Base-by-base conservation (phyloP, 2,888 invertebrate genomes). In the Caenorhabditis angaria region DNA sequence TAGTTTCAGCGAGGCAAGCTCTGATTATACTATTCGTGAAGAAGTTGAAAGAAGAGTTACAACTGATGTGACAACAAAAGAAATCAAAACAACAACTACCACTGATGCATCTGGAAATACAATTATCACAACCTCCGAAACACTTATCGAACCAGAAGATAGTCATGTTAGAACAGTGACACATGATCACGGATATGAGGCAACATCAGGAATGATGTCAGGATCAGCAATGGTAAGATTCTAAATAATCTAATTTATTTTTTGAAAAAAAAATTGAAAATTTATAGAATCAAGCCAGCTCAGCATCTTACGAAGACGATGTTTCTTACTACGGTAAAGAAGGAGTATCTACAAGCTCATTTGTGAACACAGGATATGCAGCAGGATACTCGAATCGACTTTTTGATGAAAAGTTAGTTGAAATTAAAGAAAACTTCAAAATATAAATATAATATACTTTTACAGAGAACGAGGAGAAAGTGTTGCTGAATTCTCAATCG, bases 401-500 rank as follows among this genome's bases (percentile, higher is more conserved):
- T 41, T 41, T 41, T 41, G 41, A 41, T 41, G 41, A 41, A 18
- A 41, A 41, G 41, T 41, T 3, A 41, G 41, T 41, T 14, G 57
- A 14, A 35, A n/a, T 35, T 4, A 28, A 29, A 14, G 55, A 24
- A 10, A 25, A 20, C 25, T 8, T 64, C 20, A 58, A 41, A 25
- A 70, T n/a, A n/a, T n/a, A n/a, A n/a, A n/a, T n/a, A n/a, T n/a
- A n/a, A n/a, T n/a, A n/a, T n/a, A n/a, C n/a, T 22, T 50, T 69
- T 69, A 0, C 63, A 67, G 72, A 48, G 87, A 88, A 57, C 76
- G 85, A 10, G 87, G 83, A 25, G 87, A 88, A 65, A 87, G 85
- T 62, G 80, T 86, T 14, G 83, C 82, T 24, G 86, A 85, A 58
- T 85, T 88, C 76, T 86, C 87, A 8, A 87, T 88, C 61, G 84